Evolutionary conservation across 2,113 vertebrate genomes (phyloP).

Genomic region (Hymenochirus boettgeri): DNA sequence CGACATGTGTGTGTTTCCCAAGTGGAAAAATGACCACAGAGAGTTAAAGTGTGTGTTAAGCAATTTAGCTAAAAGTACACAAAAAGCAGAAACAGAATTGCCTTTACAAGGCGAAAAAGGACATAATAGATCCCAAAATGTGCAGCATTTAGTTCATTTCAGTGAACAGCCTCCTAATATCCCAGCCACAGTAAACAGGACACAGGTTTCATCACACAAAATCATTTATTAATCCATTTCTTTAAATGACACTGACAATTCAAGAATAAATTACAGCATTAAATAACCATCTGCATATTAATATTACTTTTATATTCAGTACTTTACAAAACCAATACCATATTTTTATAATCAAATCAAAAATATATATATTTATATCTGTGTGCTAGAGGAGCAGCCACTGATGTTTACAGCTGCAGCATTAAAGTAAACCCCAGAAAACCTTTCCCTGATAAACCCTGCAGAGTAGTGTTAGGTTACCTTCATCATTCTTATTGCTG

Average conservation of each 20-base stretch:
- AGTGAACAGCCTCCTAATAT: too few relatives aligned
- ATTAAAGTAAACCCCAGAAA: neutral
- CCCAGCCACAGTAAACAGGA: neutral
- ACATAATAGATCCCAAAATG: too few relatives aligned
- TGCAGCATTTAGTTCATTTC: too few relatives aligned
- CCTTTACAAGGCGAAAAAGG: too few relatives aligned
- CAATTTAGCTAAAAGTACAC: too few relatives aligned
- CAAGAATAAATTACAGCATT: conserved; percentile 41
- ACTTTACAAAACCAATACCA: conserved; percentile 37
- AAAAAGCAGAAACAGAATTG: too few relatives aligned
- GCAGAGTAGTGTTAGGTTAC: neutral
- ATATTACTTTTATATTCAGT: conserved; percentile 39
- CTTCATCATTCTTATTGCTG: neutral
- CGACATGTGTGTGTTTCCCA: too few relatives aligned
- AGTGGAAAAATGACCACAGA: too few relatives aligned
- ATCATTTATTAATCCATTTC: conserved; percentile 27
- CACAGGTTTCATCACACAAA: conserved; percentile 25
- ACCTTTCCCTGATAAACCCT: conserved; percentile 30
- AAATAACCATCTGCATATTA: conserved; percentile 34
- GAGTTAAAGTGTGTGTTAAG: too few relatives aligned
- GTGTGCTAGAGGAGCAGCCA: conserved; percentile 19
- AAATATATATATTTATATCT: conserved; percentile 40
- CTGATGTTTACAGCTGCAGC: too few relatives aligned
- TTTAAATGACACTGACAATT: conserved; percentile 33
- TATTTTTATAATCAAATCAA: conserved; percentile 33